phyloP scores from a whole-genome alignment of 2,113 vertebrate genomes.

The Oreochromis niloticus region DNA sequence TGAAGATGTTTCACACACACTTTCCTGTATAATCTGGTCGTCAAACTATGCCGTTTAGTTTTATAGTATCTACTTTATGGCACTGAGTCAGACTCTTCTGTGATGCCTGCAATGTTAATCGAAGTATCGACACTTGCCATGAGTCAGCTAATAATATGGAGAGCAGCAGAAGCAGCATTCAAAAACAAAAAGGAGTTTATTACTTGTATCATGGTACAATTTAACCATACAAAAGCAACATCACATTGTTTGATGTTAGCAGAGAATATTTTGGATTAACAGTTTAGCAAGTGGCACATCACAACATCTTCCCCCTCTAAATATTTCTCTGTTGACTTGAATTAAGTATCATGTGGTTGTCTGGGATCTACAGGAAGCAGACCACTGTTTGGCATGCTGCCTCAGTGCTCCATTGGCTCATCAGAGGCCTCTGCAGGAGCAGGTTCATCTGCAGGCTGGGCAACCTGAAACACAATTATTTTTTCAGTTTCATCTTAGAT shows the following conservation, averaged over 20 bases:
- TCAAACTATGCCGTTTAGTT: neutral
- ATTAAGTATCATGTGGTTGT: conserved; percentile 14
- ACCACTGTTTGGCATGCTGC: neutral
- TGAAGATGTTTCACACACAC: neutral
- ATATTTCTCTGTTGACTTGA: neutral
- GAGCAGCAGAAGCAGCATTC: conserved; percentile 36
- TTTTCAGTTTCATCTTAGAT: neutral
- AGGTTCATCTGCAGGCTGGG: conserved; percentile 79
- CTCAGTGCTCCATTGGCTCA: conserved; percentile 95
- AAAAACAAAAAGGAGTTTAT: conserved; percentile 61
- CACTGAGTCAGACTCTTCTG: neutral
- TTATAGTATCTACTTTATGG: neutral
- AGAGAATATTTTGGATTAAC: conserved; percentile 28
- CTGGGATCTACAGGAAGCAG: neutral
- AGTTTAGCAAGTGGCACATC: conserved; percentile 43
- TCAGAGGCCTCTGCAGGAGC: conserved; percentile 75
- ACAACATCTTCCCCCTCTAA: neutral
- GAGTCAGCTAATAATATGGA: neutral
- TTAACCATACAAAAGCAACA: conserved; percentile 67
- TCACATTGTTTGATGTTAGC: conserved; percentile 27
- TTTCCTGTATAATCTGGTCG: neutral
- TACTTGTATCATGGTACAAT: conserved; percentile 44
- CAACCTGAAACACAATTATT: conserved; percentile 61
- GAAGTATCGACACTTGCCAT: neutral
- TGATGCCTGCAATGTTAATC: neutral